phyloP scores from a whole-genome alignment of 2,888 invertebrate species.

The Eupithecia pulchellata region DNA sequence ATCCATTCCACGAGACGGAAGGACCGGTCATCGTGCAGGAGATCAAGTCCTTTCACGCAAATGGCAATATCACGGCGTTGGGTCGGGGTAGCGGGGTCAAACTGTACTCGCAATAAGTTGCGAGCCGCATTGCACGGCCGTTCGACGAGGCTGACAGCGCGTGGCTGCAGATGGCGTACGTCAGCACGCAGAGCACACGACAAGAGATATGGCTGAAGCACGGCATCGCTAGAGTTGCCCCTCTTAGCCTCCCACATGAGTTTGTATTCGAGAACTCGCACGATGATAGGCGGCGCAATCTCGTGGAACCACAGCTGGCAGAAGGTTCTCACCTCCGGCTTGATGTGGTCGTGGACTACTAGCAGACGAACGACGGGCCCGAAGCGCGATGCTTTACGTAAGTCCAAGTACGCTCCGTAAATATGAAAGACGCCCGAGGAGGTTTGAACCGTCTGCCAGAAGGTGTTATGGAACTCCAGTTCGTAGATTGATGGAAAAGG shows the following conservation, averaged over 20 bases:
- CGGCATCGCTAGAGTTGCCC: constrained; percentile 96
- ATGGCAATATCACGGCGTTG: constrained; percentile 91
- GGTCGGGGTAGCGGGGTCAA: constrained; percentile 85
- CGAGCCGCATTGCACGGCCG: constrained; percentile 92
- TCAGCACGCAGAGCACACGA: constrained; percentile 94
- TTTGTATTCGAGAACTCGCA: constrained; percentile 94
- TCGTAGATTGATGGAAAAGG: constrained; percentile 95
- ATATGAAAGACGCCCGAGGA: constrained; percentile 95
- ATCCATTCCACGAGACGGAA: constrained; percentile 97
- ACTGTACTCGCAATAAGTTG: constrained; percentile 93
- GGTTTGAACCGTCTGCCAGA: constrained; percentile 95
- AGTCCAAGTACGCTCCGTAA: constrained; percentile 95
- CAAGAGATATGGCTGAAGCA: constrained; percentile 95
- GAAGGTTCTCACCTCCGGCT: constrained; percentile 91
- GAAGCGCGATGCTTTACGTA: constrained; percentile 90
- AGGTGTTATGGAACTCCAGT: constrained; percentile 96
- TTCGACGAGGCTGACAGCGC: constrained; percentile 94
- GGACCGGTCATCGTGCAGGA: constrained; percentile 95
- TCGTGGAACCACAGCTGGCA: constrained; percentile 96
- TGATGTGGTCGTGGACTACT: constrained; percentile 95
- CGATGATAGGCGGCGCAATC: constrained; percentile 91
- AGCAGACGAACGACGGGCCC: constrained; percentile 94
- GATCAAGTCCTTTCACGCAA: constrained; percentile 97
- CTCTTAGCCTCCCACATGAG: constrained; percentile 97
- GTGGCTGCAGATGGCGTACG: constrained; percentile 90